A percentile compares a stretch with the other conserved stretches of the same genome.
Evolutionary conservation across 2,888 invertebrate genomes (phyloP).

Genomic region (Spodoptera exigua): DNA sequence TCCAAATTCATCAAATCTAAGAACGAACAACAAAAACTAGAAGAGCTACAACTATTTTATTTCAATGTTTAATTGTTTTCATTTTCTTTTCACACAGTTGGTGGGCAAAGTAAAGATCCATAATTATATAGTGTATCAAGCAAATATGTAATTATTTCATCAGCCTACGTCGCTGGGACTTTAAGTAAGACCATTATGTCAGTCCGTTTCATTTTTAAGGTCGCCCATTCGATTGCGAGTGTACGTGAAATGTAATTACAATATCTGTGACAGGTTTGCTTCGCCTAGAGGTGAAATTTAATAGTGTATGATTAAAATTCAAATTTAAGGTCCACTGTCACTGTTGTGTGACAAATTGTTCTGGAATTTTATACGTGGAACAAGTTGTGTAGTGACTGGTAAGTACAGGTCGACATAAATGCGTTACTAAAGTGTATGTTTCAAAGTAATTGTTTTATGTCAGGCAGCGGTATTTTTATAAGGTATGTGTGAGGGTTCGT

Average conservation of each 20-base stretch:
- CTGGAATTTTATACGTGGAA: conserved; percentile 56
- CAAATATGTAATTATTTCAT: conserved; percentile 74
- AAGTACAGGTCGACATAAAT: conserved; percentile 28
- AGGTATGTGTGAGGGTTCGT: conserved; percentile 37
- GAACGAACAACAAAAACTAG: conserved; percentile 20
- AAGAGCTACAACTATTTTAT: conserved; percentile 42
- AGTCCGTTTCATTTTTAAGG: conserved; percentile 52
- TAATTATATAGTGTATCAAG: conserved; percentile 70
- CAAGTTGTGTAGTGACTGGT: conserved; percentile 40
- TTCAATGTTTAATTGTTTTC: conserved; percentile 74
- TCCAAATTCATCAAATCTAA: conserved; percentile 40
- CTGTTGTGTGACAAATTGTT: conserved; percentile 61
- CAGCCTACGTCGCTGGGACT: conserved; percentile 54
- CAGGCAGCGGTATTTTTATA: conserved; percentile 49
- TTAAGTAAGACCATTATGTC: conserved; percentile 63
- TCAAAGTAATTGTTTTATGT: conserved; percentile 52
- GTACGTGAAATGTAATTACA: conserved; percentile 65
- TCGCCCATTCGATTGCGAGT: conserved; percentile 51
- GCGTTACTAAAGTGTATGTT: conserved; percentile 49
- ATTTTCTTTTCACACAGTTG: conserved; percentile 78
- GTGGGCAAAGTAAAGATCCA: conserved; percentile 69
- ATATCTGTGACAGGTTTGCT: conserved; percentile 70
- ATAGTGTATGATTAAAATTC: conserved; percentile 66
- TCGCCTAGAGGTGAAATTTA: conserved; percentile 66
- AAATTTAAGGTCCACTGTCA: conserved; percentile 58